Conservation (phyloP, 2,113 vertebrate species). For the Megaceryle maxima region DNA sequence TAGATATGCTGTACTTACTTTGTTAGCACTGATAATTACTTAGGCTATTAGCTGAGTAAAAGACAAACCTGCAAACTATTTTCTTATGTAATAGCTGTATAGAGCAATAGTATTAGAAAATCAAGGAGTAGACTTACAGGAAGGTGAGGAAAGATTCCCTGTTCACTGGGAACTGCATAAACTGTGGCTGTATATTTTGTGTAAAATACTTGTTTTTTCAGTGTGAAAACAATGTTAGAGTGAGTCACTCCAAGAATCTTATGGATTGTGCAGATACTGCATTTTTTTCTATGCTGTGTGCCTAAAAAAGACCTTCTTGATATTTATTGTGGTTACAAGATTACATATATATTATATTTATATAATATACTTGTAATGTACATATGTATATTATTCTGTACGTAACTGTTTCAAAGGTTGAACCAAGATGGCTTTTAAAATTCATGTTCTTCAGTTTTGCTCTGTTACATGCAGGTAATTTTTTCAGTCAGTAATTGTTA, state of each 20-base stretch:
- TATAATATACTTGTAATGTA: conserved; percentile 90
- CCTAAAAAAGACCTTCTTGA: conserved; percentile 83
- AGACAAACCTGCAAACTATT: conserved; percentile 75
- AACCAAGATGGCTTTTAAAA: conserved; percentile 76
- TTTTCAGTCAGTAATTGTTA: conserved; percentile 71
- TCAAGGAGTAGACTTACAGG: conserved; percentile 62
- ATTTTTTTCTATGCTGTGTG: conserved; percentile 84
- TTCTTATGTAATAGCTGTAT: conserved; percentile 78
- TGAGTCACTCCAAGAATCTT: conserved; percentile 74
- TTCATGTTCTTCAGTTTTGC: conserved; percentile 71
- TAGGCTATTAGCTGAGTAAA: conserved; percentile 69
- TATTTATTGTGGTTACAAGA: conserved; percentile 90
- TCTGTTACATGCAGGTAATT: conserved; percentile 73
- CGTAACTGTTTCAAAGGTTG: conserved; percentile 70
- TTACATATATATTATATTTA: conserved; percentile 90
- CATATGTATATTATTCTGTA: conserved; percentile 84
- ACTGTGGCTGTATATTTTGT: conserved; percentile 71
- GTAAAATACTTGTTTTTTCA: conserved; percentile 76
- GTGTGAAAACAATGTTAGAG: conserved; percentile 72
- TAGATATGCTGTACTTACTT: conserved; percentile 77
- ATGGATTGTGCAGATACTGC: conserved; percentile 77
- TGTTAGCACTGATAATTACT: conserved; percentile 71
- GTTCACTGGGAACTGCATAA: conserved; percentile 50
- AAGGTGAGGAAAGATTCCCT: not conserved
- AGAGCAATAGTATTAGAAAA: conserved; percentile 73